Base-by-base conservation (phyloP, 2,888 invertebrate genomes). In the Rosalia funebris region DNA sequence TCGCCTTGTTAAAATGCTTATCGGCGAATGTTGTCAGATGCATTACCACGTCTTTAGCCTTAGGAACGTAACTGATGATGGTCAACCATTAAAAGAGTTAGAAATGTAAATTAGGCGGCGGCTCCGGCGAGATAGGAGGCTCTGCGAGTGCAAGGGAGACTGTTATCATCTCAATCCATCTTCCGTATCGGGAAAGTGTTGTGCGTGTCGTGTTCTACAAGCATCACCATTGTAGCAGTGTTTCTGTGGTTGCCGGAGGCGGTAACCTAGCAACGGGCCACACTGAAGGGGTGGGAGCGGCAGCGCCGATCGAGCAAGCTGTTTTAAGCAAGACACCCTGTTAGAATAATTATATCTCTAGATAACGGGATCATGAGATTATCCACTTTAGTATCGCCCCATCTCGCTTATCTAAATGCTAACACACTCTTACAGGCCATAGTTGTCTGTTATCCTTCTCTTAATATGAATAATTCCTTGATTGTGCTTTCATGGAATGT, bases 361-460 rank as follows among this genome's bases (percentile, higher is more conserved):
- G 82, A 79, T 81, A 80, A 79, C 80, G 76, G 81, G 82, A 81
- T 81, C 80, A 81, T 79, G 80, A 80, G 81, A 81, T 81, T 81
- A 81, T 81, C 81, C 79, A 79, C 79, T 80, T 80, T 78, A 76
- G 77, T 74, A 78, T 79, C 79, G 72, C 79, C 75, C 80, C 75
- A 78, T 80, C 78, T 75, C 74, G 70, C 75, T 77, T 76, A 76
- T 77, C 74, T 79, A 72, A 73, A 75, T 76, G 76, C 76, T 77
- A 73, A 75, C 78, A 77, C 75, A 74, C 77, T 75, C 75, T 76
- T 73, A 73, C 41, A 70, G 65, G 66, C 68, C 70, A 47, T 68
- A 65, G 70, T 73, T 73, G 71, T 72, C 70, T 69, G 71, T 71
- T 73, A 65, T 69, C 50, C 42, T 42, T 50, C 44, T 44, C 41